A percentile compares a stretch with the other conserved stretches of the same genome.
Conservation (phyloP, 2,113 vertebrate species). For the Myocastor coypus region DNA sequence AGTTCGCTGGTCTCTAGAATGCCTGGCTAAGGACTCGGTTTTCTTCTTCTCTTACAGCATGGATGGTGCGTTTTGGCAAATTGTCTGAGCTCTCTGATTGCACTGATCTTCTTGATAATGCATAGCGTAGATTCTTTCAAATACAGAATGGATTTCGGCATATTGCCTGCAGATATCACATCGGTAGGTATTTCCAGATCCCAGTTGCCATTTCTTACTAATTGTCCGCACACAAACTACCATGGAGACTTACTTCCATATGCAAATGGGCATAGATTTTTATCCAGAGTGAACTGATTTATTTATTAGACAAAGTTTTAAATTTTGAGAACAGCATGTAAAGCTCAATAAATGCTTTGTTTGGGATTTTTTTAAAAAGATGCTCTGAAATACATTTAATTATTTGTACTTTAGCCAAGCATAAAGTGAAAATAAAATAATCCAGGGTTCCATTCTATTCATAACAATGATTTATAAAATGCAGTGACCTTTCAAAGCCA, state of each 20-base stretch:
- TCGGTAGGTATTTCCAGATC: not conserved
- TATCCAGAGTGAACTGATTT: not conserved
- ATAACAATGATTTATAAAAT: not conserved
- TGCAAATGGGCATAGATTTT: not conserved
- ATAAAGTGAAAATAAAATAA: not conserved
- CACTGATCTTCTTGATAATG: not conserved
- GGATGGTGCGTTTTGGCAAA: too few relatives aligned
- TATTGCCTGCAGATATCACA: not conserved
- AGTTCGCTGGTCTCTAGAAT: too few relatives aligned
- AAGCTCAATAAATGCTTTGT: not conserved
- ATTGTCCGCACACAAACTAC: not conserved
- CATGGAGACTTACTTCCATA: not conserved
- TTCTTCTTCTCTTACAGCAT: not conserved
- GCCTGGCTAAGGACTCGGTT: too few relatives aligned
- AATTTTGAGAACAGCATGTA: not conserved
- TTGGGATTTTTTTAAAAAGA: too few relatives aligned
- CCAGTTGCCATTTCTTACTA: not conserved
- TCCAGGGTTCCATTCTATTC: not conserved
- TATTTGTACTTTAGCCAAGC: not conserved
- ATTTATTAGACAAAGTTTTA: not conserved
- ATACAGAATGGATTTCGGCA: fast-evolving
- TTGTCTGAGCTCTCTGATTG: not conserved
- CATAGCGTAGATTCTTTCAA: not conserved
- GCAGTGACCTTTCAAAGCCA: not conserved
- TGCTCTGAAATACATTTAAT: not conserved